Percentiles rank a stretch among this genome's conserved stretches.
These are phyloP conservation scores for Phrynocephalus forsythii DNA, from an alignment of 2,797 vertebrate species.

Conservation along the genomic window DNA sequence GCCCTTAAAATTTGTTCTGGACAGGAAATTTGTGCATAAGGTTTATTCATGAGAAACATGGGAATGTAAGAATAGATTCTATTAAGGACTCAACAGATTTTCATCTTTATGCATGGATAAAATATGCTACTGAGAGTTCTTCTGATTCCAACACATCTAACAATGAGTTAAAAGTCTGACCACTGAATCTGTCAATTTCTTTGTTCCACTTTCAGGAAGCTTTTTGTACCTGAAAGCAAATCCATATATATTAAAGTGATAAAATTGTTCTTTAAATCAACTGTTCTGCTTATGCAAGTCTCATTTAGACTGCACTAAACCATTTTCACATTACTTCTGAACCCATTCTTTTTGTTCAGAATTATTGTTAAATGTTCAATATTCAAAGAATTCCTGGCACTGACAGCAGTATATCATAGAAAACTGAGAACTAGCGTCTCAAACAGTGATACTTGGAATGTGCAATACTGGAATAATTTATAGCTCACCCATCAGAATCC, in stretches of 20 bases:
- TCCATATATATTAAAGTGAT: background rate
- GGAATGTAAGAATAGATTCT: constrained; percentile 21
- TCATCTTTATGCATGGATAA: background rate
- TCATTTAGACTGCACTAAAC: background rate
- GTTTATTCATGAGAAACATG: constrained; percentile 30
- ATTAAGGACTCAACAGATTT: constrained; percentile 2
- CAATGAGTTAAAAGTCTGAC: background rate
- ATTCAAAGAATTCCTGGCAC: background rate
- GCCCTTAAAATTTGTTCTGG: too few species aligned
- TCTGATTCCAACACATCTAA: constrained; percentile 26
- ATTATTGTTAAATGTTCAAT: background rate
- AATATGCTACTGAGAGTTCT: background rate
- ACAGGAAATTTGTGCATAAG: constrained; percentile 10
- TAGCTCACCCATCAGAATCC: background rate
- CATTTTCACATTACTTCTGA: background rate
- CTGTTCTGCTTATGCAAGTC: background rate
- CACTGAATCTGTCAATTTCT: constrained; percentile 19
- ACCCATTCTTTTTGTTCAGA: background rate
- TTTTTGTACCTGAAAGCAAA: constrained; percentile 21
- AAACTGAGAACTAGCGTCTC: background rate
- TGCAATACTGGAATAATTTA: background rate
- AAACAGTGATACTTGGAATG: background rate
- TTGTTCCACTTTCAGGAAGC: constrained; percentile 43
- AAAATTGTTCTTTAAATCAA: constrained; percentile 4
- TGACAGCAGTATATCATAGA: background rate